These are phyloP conservation scores for Poeciliopsis gracilis DNA, from an alignment of 2,797 vertebrate genomes.

Conservation along the genomic window DNA sequence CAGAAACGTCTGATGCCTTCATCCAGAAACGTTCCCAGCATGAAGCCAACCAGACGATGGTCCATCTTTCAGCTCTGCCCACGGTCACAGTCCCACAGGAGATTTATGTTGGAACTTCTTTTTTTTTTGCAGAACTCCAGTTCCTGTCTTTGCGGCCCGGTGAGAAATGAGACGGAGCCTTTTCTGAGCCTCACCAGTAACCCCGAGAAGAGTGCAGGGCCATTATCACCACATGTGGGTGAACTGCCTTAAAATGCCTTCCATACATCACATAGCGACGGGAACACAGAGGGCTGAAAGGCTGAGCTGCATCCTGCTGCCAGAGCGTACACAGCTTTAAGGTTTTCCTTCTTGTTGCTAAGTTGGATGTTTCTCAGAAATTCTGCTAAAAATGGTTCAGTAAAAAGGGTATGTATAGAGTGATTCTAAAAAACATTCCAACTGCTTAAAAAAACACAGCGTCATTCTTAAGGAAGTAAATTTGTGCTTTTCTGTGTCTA, in stretches of 20 bases:
- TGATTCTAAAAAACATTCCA: no score
- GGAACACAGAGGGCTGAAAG: slow-evolving; percentile 11
- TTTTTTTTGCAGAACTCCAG: slow-evolving; percentile 5
- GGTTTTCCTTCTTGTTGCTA: not conserved
- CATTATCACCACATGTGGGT: slow-evolving; percentile 35
- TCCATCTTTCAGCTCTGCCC: slow-evolving; percentile 17
- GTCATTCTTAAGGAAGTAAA: no score
- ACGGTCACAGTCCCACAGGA: not conserved
- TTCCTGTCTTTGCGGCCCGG: not conserved
- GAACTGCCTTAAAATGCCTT: slow-evolving; percentile 22
- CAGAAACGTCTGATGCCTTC: not conserved
- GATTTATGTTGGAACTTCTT: slow-evolving; percentile 29
- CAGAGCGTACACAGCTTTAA: not conserved
- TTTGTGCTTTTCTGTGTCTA: no score
- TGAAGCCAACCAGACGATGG: slow-evolving; percentile 7
- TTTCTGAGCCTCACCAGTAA: slow-evolving; percentile 10
- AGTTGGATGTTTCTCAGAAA: not conserved
- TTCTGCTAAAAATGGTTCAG: not conserved
- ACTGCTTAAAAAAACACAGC: no score
- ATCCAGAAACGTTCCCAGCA: not conserved
- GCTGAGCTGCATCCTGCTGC: slow-evolving; percentile 7
- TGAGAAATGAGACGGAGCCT: slow-evolving; percentile 10
- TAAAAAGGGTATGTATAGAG: no score
- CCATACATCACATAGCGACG: slow-evolving; percentile 28
- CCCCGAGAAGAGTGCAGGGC: not conserved